Evolutionary conservation across 2,888 invertebrate genomes (phyloP), one percentile per base, ranked within the genome.

Genomic region (Thecocarcelia acutangulata): DNA sequence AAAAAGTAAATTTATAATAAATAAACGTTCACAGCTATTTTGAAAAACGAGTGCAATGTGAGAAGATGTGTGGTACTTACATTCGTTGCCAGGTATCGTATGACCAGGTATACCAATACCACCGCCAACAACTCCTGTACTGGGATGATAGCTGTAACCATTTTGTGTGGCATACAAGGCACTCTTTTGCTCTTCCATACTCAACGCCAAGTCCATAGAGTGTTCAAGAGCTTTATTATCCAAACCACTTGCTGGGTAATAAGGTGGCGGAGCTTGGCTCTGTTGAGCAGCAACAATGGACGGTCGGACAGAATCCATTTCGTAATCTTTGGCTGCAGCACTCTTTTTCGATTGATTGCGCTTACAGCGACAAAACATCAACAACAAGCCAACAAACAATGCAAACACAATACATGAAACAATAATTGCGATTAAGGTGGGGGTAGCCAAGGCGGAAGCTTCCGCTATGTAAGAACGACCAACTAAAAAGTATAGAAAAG

Each of bases 201-300:
- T 94, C 74, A 96, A 90, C 1, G 95, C 95, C 86, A 96, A 92
- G 87, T 97, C 97, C 93, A 97, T 93, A 9, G 96, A 96, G 91
- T 96, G 96, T 90, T 97, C 97, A 54, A 97, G 91, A 33, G 97
- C 97, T 91, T 97, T 97, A 90, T 97, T 97, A 91, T 97, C 97
- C 93, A 96, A 94, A 0, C 96, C 96, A 58, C 95, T 93, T 12
- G 94, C 94, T n/a, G 97, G 96, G 88, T 97, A 97, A 87, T 97
- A 97, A 0, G 97, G 97, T 40, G 97, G 97, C 21, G 97, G 97
- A 1, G 96, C 96, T 87, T 96, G 96, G 83, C 95, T 96, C 90
- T 96, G 96, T 83, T 95, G 95, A 70, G 90, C 89, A n/a, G 96
- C 94, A 48, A 96, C 96, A 90, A 96, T 94, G 59, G 96, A 95